Evolutionary conservation across 2,113 vertebrate genomes (phyloP), one percentile per base, ranked within the genome.

Genomic region (Promerops cafer): DNA sequence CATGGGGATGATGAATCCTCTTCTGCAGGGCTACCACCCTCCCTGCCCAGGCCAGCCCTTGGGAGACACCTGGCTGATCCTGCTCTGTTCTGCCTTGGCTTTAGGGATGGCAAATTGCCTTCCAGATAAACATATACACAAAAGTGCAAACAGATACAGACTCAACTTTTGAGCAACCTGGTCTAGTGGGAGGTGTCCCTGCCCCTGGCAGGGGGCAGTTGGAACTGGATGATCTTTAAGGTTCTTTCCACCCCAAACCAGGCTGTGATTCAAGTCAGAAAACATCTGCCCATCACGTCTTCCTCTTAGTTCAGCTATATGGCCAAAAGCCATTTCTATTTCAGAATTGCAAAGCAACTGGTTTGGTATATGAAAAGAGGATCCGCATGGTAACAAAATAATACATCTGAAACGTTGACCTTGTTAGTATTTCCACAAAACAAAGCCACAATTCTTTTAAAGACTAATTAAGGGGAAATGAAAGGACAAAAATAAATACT

Each of bases 201-300:
- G 47, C 12, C 21, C 35, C 31, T 31, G 17, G 47, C n/a, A 18
- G 30, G 26, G 10, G 14, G 17, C 30, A 22, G 53, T 31, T 68
- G 70, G 30, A 61, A 69, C 30, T 89, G 30, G 39, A 31, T 54
- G n/a, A 54, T 83, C 31, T 61, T 76, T 35, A 61, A 69, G 54
- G 30, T 35, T 83, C 47, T 54, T 69, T 61, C 54, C 21, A 63
- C 19, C 35, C 18, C 22, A 49, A 76, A 69, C 7, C 7, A 33
- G 22, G 23, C 54, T 37, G 30, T 31, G 79, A 69, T 49, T 69
- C 18, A 39, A 66, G 42, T 39, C 13, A 65, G 49, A 56, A 87
- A 49, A 40, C 28, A 3, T n/a, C 49, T 53, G 42, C 21, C 63
- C 47, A 54, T 33, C 7, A 0, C 0, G 0, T 81, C 65, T 53